phyloP scores from a whole-genome alignment of 2,113 vertebrate genomes.

The Atherinomorus stipes region DNA sequence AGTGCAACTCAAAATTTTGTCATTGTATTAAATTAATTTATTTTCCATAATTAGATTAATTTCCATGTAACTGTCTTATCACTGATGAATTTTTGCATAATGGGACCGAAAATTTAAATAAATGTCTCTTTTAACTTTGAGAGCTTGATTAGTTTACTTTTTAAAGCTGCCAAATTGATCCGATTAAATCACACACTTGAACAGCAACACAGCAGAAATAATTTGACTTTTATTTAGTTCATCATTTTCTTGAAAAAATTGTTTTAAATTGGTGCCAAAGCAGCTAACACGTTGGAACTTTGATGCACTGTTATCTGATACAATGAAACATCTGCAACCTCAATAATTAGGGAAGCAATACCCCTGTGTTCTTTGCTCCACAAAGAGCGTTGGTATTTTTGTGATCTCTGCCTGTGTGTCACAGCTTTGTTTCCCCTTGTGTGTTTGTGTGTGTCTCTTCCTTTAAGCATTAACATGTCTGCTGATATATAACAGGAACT shows the following conservation, averaged over 20 bases:
- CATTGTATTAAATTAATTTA: too few relatives aligned
- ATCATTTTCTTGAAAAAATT: neutral
- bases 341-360: constrained; percentile 2
- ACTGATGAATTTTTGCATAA: neutral
- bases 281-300: neutral
- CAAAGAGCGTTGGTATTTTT: neutral
- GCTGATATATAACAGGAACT: too few relatives aligned
- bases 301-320: neutral
- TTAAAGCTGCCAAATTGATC: constrained; percentile 7
- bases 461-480: neutral
- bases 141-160: neutral
- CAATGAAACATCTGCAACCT: neutral
- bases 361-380: fast-evolving
- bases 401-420: neutral
- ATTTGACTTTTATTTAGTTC: neutral
- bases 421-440: too few relatives aligned
- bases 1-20: too few relatives aligned
- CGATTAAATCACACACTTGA: constrained; percentile 6
- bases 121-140: neutral
- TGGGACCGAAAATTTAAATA: neutral
- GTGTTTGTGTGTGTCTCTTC: neutral
- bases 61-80: neutral
- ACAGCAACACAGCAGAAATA: neutral
- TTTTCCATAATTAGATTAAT: too few relatives aligned
- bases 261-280: neutral